These are phyloP conservation scores for Atta cephalotes DNA, from an alignment of 1,140 invertebrate species.

Conservation along the genomic window DNA sequence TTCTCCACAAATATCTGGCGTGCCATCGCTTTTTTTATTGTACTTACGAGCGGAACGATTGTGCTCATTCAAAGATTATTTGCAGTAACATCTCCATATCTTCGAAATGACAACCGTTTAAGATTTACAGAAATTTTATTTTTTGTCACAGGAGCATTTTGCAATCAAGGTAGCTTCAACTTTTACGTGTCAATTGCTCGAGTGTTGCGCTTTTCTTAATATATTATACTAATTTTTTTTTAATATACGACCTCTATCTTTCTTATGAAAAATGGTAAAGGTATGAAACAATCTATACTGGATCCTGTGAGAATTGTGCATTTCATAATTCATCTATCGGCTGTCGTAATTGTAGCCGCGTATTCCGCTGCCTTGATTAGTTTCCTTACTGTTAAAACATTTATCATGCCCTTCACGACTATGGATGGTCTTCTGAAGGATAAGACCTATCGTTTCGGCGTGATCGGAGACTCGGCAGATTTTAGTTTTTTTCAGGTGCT, in stretches of 20 bases:
- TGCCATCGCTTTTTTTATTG: slow-evolving; percentile 72
- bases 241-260: background rate
- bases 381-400: slow-evolving; percentile 81
- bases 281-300: slow-evolving; percentile 76
- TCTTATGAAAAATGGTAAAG: slow-evolving; percentile 62
- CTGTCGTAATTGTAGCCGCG: slow-evolving; percentile 82
- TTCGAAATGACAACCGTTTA: background rate
- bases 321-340: slow-evolving; percentile 80
- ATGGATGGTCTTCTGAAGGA: slow-evolving; percentile 84
- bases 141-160: slow-evolving; percentile 79
- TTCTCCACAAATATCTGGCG: slow-evolving; percentile 81
- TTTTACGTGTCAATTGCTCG: background rate
- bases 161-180: slow-evolving; percentile 78
- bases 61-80: slow-evolving; percentile 41
- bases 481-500: slow-evolving; percentile 82
- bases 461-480: slow-evolving; percentile 81
- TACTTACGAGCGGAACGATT: slow-evolving; percentile 55
- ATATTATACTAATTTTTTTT: background rate
- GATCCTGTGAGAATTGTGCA: slow-evolving; percentile 82
- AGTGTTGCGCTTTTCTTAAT: background rate
- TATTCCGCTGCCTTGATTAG: slow-evolving; percentile 85
- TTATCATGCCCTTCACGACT: slow-evolving; percentile 83
- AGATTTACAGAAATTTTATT: slow-evolving; percentile 79
- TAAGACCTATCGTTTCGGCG: slow-evolving; percentile 81
- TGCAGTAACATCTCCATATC: background rate